phyloP scores from a whole-genome alignment of 2,113 vertebrate species.

The Meleagris gallopavo region DNA sequence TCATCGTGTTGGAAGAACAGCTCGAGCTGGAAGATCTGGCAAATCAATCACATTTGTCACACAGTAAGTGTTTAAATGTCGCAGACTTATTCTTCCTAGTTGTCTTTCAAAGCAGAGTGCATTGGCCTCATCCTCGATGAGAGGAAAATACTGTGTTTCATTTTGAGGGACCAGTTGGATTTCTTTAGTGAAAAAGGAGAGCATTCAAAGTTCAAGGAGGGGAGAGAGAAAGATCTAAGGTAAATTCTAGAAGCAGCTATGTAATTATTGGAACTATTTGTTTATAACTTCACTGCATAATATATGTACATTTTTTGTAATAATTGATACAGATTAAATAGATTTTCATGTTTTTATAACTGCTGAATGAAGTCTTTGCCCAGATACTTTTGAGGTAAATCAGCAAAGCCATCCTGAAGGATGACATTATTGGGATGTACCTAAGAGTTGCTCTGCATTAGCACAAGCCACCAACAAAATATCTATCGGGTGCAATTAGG shows the following conservation, averaged over 20 bases:
- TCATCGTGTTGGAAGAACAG: slow-evolving; percentile 95
- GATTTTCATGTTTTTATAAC: background rate
- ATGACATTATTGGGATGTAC: background rate
- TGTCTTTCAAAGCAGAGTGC: background rate
- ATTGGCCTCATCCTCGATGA: background rate
- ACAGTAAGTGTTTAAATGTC: slow-evolving; percentile 83
- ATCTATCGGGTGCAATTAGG: background rate
- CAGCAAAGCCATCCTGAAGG: background rate
- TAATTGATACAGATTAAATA: background rate
- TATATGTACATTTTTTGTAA: background rate
- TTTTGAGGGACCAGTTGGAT: background rate
- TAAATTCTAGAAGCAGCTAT: background rate
- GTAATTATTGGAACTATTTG: background rate
- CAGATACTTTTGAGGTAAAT: background rate
- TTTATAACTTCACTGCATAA: background rate
- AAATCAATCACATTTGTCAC: slow-evolving; percentile 98
- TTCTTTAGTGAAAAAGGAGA: background rate
- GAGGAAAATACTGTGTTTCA: background rate
- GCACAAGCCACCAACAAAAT: background rate
- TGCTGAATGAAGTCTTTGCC: background rate
- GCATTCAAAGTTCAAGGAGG: background rate
- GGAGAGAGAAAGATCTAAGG: background rate
- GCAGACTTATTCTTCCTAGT: background rate
- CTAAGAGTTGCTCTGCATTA: background rate
- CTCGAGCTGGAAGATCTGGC: slow-evolving; percentile 93